Percentiles rank a stretch among this genome's conserved stretches.
These are phyloP conservation scores for Rapana venosa DNA, from an alignment of 2,888 invertebrate genomes.

Conservation along the genomic window DNA sequence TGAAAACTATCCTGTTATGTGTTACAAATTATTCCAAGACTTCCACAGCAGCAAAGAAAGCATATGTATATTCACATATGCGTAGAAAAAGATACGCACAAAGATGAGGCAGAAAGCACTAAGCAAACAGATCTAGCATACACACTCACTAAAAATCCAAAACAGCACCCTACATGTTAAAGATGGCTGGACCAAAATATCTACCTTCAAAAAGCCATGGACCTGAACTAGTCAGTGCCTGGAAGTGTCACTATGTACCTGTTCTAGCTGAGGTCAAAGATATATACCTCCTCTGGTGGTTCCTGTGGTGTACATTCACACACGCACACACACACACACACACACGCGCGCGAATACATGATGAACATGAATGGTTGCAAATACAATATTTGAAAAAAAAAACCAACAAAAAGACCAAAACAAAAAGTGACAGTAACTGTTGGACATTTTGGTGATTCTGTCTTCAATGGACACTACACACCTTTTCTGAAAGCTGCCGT, in stretches of 20 bases:
- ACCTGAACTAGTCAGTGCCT: neutral
- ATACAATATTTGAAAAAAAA: too few species aligned
- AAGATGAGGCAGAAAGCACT: too few species aligned
- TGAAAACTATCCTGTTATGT: too few species aligned
- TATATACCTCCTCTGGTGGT: neutral
- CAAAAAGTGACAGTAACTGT: neutral
- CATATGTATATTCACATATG: too few species aligned
- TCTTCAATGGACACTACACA: neutral
- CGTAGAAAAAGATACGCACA: too few species aligned
- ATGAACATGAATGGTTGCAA: neutral
- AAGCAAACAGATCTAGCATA: too few species aligned
- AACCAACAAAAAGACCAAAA: neutral
- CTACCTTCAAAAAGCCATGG: neutral
- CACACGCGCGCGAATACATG: neutral
- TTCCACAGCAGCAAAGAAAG: too few species aligned
- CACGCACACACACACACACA: slow-evolving; percentile 14
- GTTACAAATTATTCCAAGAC: too few species aligned
- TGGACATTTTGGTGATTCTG: neutral
- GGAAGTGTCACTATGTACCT: neutral
- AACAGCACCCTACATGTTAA: neutral
- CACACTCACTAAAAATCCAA: neutral
- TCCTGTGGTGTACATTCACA: neutral
- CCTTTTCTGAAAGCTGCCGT: neutral
- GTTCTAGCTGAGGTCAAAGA: neutral
- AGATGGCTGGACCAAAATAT: neutral